These are phyloP conservation scores for Macrosoma leucophasiata DNA, from an alignment of 2,888 invertebrate species.

Conservation along the genomic window DNA sequence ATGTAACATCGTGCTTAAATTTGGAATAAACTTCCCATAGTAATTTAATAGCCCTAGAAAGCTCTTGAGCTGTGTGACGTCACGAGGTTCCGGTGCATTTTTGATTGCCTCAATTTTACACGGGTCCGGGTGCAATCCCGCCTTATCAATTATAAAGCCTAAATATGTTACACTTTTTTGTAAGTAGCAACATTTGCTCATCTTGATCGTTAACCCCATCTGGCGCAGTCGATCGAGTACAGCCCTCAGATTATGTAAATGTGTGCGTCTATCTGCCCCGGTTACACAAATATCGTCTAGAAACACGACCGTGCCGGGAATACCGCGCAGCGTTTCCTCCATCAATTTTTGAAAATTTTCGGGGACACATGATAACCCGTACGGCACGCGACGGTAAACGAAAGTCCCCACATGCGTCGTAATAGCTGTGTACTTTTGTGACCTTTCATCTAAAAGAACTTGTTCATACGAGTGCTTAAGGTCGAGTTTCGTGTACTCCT, in stretches of 20 bases:
- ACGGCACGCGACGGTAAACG: conserved; percentile 24
- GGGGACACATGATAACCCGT: conserved; percentile 24
- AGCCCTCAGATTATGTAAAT: conserved; percentile 13
- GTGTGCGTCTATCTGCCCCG: conserved; percentile 9
- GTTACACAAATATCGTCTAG: conserved; percentile 23
- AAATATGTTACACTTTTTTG: conserved; percentile 8
- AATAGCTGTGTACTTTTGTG: conserved; percentile 22
- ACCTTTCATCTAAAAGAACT: conserved; percentile 17
- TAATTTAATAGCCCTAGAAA: conserved; percentile 11
- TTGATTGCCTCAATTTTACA: conserved; percentile 18
- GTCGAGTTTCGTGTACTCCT: conserved; percentile 29
- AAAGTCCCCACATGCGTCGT: conserved; percentile 26
- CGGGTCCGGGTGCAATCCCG: conserved; percentile 18
- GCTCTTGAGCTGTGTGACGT: conserved; percentile 18
- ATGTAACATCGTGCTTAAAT: conserved; percentile 6
- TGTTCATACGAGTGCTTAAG: conserved; percentile 27
- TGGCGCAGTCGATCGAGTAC: conserved; percentile 14
- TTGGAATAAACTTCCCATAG: conserved; percentile 4
- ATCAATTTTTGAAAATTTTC: conserved; percentile 26
- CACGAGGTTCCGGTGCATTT: conserved; percentile 15
- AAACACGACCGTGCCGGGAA: conserved; percentile 18
- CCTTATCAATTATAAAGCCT: conserved; percentile 16
- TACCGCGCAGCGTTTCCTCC: conserved; percentile 16
- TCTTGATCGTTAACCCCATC: conserved; percentile 17
- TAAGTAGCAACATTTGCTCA: conserved; percentile 9